A percentile compares a stretch with the other conserved stretches of the same genome.
These are phyloP conservation scores for Pomatostomus ruficeps DNA, from an alignment of 2,113 vertebrate species.

Conservation along the genomic window DNA sequence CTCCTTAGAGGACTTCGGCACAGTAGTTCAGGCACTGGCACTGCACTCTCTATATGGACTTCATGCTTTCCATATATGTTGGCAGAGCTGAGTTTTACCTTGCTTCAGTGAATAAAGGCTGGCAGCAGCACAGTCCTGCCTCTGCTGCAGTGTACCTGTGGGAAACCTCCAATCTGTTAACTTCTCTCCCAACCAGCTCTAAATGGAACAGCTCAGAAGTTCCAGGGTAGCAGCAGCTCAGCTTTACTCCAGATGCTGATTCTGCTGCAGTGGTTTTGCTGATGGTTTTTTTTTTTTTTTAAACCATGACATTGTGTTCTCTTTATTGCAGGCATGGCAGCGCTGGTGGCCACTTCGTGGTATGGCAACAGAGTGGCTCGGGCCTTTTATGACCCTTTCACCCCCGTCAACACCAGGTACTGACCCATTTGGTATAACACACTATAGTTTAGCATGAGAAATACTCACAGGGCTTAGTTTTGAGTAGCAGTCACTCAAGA, in stretches of 20 bases:
- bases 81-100: background rate
- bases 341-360: conserved; percentile 83
- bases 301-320: background rate
- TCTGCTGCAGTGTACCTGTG: background rate
- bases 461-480: background rate
- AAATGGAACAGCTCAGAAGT: background rate
- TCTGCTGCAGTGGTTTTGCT: background rate
- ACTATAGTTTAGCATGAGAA: background rate
- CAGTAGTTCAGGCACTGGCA: background rate
- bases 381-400: conserved; percentile 86
- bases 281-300: background rate
- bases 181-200: background rate
- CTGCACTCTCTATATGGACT: background rate
- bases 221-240: background rate
- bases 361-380: conserved; percentile 79
- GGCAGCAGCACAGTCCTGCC: background rate
- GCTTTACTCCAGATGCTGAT: background rate
- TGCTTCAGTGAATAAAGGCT: background rate
- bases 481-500: background rate
- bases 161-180: background rate
- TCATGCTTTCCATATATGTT: background rate
- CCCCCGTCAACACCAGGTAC: conserved; percentile 89
- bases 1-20: background rate
- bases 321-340: conserved; percentile 74
- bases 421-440: background rate